Evolutionary conservation across 2,113 vertebrate genomes (phyloP), one percentile per base, ranked within the genome.

Genomic region (Benitochromis conjunctus): DNA sequence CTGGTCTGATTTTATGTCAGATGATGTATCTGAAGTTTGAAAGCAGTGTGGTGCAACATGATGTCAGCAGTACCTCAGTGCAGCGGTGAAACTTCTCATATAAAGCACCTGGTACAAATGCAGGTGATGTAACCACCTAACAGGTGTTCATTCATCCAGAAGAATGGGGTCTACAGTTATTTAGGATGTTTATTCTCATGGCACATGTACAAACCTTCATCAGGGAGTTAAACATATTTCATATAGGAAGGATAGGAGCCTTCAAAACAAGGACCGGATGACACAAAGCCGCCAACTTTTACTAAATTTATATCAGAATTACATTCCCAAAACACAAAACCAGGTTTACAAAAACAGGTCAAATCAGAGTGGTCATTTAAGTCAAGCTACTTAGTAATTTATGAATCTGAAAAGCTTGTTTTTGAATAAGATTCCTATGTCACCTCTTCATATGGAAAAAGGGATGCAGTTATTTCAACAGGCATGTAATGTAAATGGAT

Each of bases 1-100:
- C 83, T 76, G 91, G 82, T 90, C 86, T 79, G 77, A 80, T 86
- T 89, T 90, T 90, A 88, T 91, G 88, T 85, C 79, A 57, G 84
- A 53, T 36, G 84, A 82, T 71, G 79, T 74, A 57, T 55, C 60
- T 62, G 64, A 83, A 79, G 78, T 85, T 80, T 85, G 64, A 64
- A 79, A 18, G 78, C 24, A 5, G 71, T 77, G 51, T 5, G 53
- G 54, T 41, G 86, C 69, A 76, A 9, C 4, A 21, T 93, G 81
- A 92, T 90, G 80, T 86, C 34, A 55, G 80, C 69, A 9, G 36
- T 60, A 74, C 18, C 26, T 29, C 38, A 3, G 9, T 74, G 41
- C 69, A 74, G 69, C 57, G 69, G 57, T 55, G 51, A 43, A 51
- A 58, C 21, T 21, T 69, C 64, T 69, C 1, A 48, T 7, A 29